Evolutionary conservation across 2,113 vertebrate species (phyloP).

Genomic region (Prionailurus viverrinus): DNA sequence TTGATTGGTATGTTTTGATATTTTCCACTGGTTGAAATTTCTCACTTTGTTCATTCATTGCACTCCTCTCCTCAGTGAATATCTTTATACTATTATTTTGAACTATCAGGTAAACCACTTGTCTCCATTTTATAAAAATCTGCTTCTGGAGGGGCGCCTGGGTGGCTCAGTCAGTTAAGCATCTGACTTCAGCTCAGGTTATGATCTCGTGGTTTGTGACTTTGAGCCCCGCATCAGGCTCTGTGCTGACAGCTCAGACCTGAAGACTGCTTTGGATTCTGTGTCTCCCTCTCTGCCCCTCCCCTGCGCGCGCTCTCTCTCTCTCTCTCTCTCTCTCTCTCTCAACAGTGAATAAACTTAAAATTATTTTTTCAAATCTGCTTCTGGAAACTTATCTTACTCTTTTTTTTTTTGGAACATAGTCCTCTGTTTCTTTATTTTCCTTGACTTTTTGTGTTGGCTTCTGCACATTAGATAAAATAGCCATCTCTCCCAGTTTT

Average conservation of each 20-base stretch:
- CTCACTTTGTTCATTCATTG: background rate
- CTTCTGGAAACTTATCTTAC: background rate
- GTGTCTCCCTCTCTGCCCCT: too few relatives aligned
- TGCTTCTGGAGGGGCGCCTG: background rate
- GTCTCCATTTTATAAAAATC: background rate
- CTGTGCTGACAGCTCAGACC: too few relatives aligned
- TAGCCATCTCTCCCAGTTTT: background rate
- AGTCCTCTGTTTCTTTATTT: background rate
- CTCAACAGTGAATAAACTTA: too few relatives aligned
- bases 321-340: too few relatives aligned
- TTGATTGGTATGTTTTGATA: background rate
- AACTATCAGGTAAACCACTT: background rate
- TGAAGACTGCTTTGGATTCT: too few relatives aligned
- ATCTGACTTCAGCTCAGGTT: too few relatives aligned
- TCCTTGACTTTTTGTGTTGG: background rate
- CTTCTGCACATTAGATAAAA: background rate
- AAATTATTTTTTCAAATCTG: background rate
- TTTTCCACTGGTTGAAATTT: background rate
- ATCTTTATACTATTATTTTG: background rate
- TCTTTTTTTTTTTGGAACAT: background rate
- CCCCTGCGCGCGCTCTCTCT: accelerated
- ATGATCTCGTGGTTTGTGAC: too few relatives aligned
- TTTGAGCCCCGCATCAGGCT: too few relatives aligned
- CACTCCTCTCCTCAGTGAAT: background rate
- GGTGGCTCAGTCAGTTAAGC: too few relatives aligned